phyloP scores from a whole-genome alignment of 2,888 invertebrate genomes.

The Eudemis profundana region DNA sequence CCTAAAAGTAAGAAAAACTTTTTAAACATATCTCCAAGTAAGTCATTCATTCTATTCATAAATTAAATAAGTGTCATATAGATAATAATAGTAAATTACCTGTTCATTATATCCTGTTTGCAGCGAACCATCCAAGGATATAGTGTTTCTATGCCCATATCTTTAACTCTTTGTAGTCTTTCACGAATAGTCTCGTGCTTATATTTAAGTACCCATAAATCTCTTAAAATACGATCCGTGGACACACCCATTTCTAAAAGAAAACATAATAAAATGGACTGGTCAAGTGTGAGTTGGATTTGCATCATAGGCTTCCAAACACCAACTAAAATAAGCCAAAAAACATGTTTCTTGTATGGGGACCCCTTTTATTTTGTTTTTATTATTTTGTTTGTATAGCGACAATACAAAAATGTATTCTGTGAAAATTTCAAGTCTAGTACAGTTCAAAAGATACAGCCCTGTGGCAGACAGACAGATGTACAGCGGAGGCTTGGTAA shows the following conservation, averaged over 20 bases:
- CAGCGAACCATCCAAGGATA: conserved; percentile 89
- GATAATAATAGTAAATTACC: conserved; percentile 63
- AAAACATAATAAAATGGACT: conserved; percentile 21
- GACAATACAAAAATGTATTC: no score
- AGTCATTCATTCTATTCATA: neutral
- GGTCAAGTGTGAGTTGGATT: neutral
- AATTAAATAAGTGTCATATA: neutral
- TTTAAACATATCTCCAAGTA: neutral
- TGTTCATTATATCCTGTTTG: conserved; percentile 82
- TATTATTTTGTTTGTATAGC: no score
- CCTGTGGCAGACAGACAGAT: no score
- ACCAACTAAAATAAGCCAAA: no score
- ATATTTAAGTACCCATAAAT: conserved; percentile 88
- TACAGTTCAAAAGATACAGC: no score
- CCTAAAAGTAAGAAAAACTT: conserved; percentile 56
- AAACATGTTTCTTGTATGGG: no score
- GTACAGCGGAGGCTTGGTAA: no score
- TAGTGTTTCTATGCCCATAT: conserved; percentile 77
- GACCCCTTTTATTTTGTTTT: no score
- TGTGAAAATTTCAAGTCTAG: no score
- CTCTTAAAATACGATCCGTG: conserved; percentile 83
- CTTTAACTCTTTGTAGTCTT: conserved; percentile 79
- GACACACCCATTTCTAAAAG: conserved; percentile 81
- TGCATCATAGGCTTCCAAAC: no score
- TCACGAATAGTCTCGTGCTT: conserved; percentile 80